Conservation (phyloP, 92 coral and sea anemone species). For the Actinernus sp. region DNA sequence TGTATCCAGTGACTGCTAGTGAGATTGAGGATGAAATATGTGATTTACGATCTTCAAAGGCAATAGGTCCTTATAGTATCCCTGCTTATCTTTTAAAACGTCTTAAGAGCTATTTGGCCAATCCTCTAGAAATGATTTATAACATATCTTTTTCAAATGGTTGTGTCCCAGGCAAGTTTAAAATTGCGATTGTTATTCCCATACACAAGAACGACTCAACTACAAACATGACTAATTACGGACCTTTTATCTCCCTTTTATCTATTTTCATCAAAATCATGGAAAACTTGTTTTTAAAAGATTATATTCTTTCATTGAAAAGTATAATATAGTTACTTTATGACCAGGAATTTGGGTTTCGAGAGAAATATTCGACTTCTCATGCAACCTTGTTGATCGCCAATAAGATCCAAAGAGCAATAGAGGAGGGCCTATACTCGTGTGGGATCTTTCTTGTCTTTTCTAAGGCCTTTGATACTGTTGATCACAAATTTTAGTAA, state of each 20-base stretch:
- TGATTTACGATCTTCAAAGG: constrained; percentile 27
- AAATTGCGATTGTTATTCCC: constrained; percentile 34
- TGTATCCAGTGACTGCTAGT: too few species aligned
- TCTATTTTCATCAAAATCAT: too few species aligned
- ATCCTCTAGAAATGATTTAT: constrained; percentile 54
- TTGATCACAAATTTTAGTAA: too few species aligned
- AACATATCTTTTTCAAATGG: constrained; percentile 52
- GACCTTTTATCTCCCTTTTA: constrained; percentile 37
- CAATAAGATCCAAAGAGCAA: too few species aligned
- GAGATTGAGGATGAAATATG: too few species aligned
- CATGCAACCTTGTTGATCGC: too few species aligned
- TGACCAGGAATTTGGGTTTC: too few species aligned
- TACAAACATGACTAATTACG: constrained; percentile 50
- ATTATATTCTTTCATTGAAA: neutral
- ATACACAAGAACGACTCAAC: constrained; percentile 37
- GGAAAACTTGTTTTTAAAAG: constrained; percentile 59
- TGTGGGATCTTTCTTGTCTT: too few species aligned
- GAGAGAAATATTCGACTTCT: too few species aligned
- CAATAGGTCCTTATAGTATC: constrained; percentile 58
- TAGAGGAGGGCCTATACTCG: too few species aligned
- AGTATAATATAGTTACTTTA: too few species aligned
- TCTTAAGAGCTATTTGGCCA: constrained; percentile 32
- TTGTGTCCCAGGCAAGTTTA: constrained; percentile 40
- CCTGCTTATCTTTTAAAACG: constrained; percentile 37
- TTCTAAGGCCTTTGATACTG: too few species aligned